These are phyloP conservation scores for Megalops cyprinoides DNA, from an alignment of 2,797 vertebrate genomes.

Conservation along the genomic window DNA sequence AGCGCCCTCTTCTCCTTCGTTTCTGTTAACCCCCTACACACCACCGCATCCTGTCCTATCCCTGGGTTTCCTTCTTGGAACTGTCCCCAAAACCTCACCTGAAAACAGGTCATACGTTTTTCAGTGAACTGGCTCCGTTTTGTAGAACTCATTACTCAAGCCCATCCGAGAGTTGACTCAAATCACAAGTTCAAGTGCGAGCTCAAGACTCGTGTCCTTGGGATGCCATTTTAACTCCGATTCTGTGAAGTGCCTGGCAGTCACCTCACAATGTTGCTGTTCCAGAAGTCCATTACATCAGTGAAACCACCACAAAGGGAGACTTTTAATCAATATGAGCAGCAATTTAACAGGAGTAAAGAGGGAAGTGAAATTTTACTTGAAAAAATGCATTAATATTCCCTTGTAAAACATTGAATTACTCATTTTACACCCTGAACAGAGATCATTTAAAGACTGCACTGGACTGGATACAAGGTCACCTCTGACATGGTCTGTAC, in stretches of 20 bases:
- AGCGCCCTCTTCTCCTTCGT: not conserved
- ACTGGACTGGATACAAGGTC: too few relatives aligned
- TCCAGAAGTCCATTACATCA: too few relatives aligned
- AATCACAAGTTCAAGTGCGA: conserved; percentile 10
- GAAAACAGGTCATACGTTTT: not conserved
- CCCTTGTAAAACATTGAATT: too few relatives aligned
- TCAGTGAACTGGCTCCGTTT: not conserved
- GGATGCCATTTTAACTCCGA: not conserved
- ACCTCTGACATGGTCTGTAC: too few relatives aligned
- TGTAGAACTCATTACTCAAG: conserved; percentile 2
- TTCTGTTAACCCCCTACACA: not conserved
- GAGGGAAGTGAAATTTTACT: too few relatives aligned
- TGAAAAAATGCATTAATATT: too few relatives aligned
- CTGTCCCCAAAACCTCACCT: conserved; percentile 6
- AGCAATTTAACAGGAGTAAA: too few relatives aligned
- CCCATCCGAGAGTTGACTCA: conserved; percentile 2
- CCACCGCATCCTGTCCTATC: not conserved
- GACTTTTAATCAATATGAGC: too few relatives aligned
- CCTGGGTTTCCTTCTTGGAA: not conserved
- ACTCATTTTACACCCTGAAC: too few relatives aligned
- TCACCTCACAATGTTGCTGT: too few relatives aligned
- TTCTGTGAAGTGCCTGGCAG: not conserved
- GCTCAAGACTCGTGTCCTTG: not conserved
- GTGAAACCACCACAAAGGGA: too few relatives aligned
- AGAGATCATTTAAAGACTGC: too few relatives aligned